Evolutionary conservation across 30 jellyfish, hydroid and myxozoan genomes (phyloP).

Genomic region (Pelagia noctiluca): DNA sequence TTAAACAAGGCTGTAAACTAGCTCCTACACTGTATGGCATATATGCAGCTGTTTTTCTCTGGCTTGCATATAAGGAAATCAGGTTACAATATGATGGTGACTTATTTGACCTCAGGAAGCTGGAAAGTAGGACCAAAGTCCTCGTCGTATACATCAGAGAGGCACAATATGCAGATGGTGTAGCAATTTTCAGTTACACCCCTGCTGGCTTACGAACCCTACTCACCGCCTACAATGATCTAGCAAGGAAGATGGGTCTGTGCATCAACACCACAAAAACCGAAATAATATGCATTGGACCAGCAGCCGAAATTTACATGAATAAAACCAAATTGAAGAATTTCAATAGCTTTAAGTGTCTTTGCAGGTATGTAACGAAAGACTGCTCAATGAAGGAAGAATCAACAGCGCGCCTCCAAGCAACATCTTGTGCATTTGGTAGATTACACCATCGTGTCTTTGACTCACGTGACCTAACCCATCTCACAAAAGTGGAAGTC

Average conservation of each 20-base stretch:
- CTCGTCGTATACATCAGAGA: conserved; percentile 51
- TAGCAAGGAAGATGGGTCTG: conserved; percentile 63
- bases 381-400: conserved; percentile 48
- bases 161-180: conserved; percentile 62
- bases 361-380: conserved; percentile 29
- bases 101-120: conserved; percentile 68
- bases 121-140: conserved; percentile 40
- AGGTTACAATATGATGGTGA: conserved; percentile 68
- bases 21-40: conserved; percentile 71
- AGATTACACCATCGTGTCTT: conserved; percentile 35
- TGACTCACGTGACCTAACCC: conserved; percentile 46
- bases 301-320: conserved; percentile 28
- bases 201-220: conserved; percentile 26
- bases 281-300: conserved; percentile 39
- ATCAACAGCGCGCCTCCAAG: conserved; percentile 36
- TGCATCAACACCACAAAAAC: conserved; percentile 33
- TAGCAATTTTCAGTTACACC: conserved; percentile 26
- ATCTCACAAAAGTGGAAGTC: conserved; percentile 36
- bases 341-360: neutral
- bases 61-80: conserved; percentile 63
- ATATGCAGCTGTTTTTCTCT: conserved; percentile 67
- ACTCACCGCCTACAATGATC: conserved; percentile 29
- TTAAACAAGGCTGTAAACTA: conserved; percentile 72
- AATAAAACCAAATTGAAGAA: neutral
- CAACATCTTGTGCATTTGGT: conserved; percentile 45